Conservation (phyloP, 2,797 vertebrate genomes). For the Acanthis flammea region DNA sequence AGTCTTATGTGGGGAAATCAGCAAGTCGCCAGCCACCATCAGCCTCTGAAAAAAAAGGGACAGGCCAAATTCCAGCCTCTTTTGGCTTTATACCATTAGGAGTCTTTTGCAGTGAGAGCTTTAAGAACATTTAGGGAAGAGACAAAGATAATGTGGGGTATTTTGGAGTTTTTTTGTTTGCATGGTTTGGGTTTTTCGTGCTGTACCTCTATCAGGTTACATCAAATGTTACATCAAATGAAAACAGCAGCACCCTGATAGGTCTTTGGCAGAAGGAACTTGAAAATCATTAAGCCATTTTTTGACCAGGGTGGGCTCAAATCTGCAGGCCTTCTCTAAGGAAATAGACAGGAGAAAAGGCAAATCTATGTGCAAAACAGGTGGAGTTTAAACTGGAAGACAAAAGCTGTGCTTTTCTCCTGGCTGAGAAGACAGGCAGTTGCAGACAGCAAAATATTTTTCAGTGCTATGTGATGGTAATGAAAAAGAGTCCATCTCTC, state of each 20-base stretch:
- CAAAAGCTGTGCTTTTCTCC: neutral
- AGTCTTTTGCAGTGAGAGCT: neutral
- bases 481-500: neutral
- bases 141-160: accelerated
- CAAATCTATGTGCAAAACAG: neutral
- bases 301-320: neutral
- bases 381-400: neutral
- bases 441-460: neutral
- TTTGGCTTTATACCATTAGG: neutral
- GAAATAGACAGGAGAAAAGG: neutral
- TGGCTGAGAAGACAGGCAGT: neutral
- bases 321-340: neutral
- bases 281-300: neutral
- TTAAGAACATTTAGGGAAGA: neutral
- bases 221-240: neutral
- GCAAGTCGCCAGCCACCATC: neutral
- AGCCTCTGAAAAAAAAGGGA: neutral
- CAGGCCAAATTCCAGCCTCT: neutral
- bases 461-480: neutral
- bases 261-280: neutral
- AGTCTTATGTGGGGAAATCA: neutral
- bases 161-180: neutral
- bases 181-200: neutral
- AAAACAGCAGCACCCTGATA: neutral
- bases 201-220: neutral